phyloP scores from a whole-genome alignment of 1,140 invertebrate genomes.

The Neelides sp. region DNA sequence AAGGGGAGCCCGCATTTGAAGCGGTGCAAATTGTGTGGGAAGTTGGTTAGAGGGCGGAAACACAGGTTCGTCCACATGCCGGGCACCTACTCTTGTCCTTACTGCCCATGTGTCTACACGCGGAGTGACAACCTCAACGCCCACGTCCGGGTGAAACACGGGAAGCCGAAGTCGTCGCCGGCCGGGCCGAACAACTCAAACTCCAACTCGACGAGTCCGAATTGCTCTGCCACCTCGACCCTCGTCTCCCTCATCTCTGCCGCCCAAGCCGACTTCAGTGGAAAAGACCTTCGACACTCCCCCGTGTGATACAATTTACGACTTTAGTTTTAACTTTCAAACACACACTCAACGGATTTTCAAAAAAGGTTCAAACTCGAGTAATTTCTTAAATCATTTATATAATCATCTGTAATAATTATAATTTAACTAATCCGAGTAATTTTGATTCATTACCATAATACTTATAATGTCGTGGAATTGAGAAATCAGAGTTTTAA shows the following conservation, averaged over 20 bases:
- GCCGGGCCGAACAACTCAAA: conserved; percentile 9
- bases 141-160: conserved; percentile 30
- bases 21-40: conserved; percentile 31
- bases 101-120: conserved; percentile 30
- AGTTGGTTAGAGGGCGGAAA: conserved; percentile 29
- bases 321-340: too few relatives aligned
- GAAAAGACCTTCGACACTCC: too few relatives aligned
- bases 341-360: too few relatives aligned
- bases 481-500: too few relatives aligned
- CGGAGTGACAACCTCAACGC: conserved; percentile 30
- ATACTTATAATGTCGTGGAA: too few relatives aligned
- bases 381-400: too few relatives aligned
- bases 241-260: conserved; percentile 27
- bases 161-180: conserved; percentile 23
- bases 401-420: too few relatives aligned
- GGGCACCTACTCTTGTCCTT: conserved; percentile 27
- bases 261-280: conserved; percentile 17
- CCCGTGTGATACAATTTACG: too few relatives aligned
- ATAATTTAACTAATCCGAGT: too few relatives aligned
- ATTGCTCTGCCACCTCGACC: conserved; percentile 25
- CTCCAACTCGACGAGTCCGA: conserved; percentile 28
- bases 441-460: too few relatives aligned
- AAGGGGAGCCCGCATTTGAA: conserved; percentile 30
- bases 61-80: conserved; percentile 31
- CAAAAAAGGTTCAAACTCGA: too few relatives aligned